phyloP scores from a whole-genome alignment of 2,797 vertebrate species.

The Hyperoplus lanceolatus region DNA sequence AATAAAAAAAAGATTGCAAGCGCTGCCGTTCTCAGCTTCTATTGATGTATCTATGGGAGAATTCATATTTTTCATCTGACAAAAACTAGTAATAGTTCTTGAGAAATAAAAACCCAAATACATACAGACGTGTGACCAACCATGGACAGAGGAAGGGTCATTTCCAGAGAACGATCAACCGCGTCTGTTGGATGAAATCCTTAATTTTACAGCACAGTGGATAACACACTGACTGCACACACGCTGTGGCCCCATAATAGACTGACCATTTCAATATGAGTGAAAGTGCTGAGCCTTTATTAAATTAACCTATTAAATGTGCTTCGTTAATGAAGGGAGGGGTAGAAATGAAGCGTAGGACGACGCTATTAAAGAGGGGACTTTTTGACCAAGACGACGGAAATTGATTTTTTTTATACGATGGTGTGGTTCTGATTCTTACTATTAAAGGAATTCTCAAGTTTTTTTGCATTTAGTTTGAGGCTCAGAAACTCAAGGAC shows the following conservation, averaged over 20 bases:
- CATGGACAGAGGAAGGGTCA: conserved; percentile 38
- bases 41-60: too few relatives aligned
- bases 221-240: conserved; percentile 54
- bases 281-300: conserved; percentile 70
- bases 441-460: conserved; percentile 9
- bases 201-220: conserved; percentile 59
- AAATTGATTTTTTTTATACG: conserved; percentile 33
- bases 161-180: conserved; percentile 45
- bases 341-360: conserved; percentile 58
- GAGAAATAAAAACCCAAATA: too few relatives aligned
- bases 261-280: conserved; percentile 53
- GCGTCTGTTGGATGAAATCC: conserved; percentile 49
- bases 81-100: too few relatives aligned
- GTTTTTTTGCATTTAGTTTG: neutral
- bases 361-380: conserved; percentile 40
- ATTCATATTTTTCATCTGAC: too few relatives aligned
- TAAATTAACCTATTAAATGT: conserved; percentile 72
- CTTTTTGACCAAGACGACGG: conserved; percentile 13
- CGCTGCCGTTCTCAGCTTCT: too few relatives aligned
- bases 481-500: conserved; percentile 53
- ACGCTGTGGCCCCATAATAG: conserved; percentile 45
- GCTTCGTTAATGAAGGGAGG: conserved; percentile 62
- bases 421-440: conserved; percentile 1
- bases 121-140: neutral
- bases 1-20: too few relatives aligned